phyloP scores from a whole-genome alignment of 2,888 invertebrate genomes.

The Linhomoeus sp. region DNA sequence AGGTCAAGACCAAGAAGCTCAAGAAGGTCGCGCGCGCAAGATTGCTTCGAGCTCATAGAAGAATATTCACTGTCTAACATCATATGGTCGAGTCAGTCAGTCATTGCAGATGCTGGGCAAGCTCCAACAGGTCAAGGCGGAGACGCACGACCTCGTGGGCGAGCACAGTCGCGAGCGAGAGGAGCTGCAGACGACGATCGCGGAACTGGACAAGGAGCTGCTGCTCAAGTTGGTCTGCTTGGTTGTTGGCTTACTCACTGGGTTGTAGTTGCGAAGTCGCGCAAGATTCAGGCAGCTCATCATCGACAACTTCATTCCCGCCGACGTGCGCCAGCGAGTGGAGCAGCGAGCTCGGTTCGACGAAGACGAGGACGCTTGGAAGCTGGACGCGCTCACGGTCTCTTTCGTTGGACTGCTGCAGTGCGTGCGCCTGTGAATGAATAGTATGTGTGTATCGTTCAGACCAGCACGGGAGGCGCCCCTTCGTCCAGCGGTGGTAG shows the following conservation, averaged over 20 bases:
- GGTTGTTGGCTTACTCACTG: neutral
- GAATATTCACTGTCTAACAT: too few species aligned
- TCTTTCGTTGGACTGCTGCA: neutral
- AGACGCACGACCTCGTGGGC: conserved; percentile 58
- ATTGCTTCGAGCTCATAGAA: too few species aligned
- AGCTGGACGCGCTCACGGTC: conserved; percentile 10
- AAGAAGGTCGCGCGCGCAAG: too few species aligned
- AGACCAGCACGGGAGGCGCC: conserved; percentile 7
- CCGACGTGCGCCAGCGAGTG: conserved; percentile 30
- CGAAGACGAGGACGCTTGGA: conserved; percentile 62
- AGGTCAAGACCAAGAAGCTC: conserved; percentile 77
- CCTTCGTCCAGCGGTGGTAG: too few species aligned
- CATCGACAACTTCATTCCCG: conserved; percentile 72
- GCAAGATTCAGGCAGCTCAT: conserved; percentile 42
- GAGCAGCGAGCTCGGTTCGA: conserved; percentile 53
- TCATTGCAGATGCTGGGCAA: conserved; percentile 46
- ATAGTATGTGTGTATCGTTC: too few species aligned
- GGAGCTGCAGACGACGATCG: conserved; percentile 71
- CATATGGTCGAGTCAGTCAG: neutral
- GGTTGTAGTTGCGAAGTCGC: neutral
- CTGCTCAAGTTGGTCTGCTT: conserved; percentile 51
- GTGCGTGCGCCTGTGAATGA: too few species aligned
- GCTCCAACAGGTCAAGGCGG: conserved; percentile 51
- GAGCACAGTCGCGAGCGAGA: conserved; percentile 75
- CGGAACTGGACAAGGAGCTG: conserved; percentile 67